Percentiles rank a stretch among this genome's conserved stretches.
Conservation (phyloP, 2,888 invertebrate genomes). For the Cybosia mesomella region DNA sequence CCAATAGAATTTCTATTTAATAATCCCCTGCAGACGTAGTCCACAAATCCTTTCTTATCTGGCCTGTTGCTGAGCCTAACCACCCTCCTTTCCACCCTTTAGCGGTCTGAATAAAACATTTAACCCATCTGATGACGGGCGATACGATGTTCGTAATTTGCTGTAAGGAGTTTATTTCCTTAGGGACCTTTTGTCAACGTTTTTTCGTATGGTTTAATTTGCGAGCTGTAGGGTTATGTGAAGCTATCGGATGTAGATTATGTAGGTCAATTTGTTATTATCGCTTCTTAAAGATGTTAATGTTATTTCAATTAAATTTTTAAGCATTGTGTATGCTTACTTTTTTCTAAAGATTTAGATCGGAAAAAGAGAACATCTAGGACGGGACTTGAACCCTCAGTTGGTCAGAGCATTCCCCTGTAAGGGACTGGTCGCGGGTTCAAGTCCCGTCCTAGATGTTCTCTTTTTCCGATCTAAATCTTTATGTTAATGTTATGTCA, state of each 20-base stretch:
- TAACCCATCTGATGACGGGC: conserved; percentile 35
- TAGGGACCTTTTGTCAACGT: conserved; percentile 22
- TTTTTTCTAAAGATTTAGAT: too few relatives aligned
- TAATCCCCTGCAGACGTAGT: conserved; percentile 24
- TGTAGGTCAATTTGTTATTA: neutral
- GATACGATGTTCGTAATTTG: conserved; percentile 42
- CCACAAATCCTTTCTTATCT: conserved; percentile 31
- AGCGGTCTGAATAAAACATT: conserved; percentile 51
- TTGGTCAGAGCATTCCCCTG: too few relatives aligned
- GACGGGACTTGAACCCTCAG: too few relatives aligned
- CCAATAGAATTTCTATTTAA: conserved; percentile 26
- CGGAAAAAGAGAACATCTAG: too few relatives aligned
- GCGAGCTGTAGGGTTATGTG: neutral
- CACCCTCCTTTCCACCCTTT: conserved; percentile 22
- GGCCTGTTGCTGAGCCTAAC: conserved; percentile 17
- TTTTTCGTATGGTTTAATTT: conserved; percentile 26
- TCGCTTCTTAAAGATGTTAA: neutral
- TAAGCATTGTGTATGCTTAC: too few relatives aligned
- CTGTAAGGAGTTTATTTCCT: conserved; percentile 40
- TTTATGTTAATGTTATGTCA: neutral
- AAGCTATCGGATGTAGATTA: neutral
- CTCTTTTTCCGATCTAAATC: too few relatives aligned
- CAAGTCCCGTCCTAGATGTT: too few relatives aligned
- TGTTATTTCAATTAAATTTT: neutral
- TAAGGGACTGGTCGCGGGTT: too few relatives aligned